Conservation (phyloP, 2,113 vertebrate genomes). For the Bothrops jararaca region DNA sequence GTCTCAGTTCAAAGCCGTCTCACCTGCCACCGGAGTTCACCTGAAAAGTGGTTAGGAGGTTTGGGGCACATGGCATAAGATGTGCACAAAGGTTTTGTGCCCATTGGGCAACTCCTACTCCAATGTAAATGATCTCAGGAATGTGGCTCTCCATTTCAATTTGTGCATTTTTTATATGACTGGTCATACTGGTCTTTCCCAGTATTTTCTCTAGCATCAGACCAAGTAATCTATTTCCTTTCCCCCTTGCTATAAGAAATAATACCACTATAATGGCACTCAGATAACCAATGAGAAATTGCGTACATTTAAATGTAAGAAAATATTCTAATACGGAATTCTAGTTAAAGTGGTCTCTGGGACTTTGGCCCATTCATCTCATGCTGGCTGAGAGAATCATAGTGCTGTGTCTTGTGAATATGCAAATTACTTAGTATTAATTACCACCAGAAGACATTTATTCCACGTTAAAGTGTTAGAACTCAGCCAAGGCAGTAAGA, state of each 20-base stretch:
- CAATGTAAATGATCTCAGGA: constrained; percentile 30
- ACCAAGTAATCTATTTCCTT: constrained; percentile 25
- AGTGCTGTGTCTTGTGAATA: constrained; percentile 56
- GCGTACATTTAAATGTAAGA: constrained; percentile 43
- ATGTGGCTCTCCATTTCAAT: constrained; percentile 18
- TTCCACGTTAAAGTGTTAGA: constrained; percentile 66
- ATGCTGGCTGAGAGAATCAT: constrained; percentile 49
- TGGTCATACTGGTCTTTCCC: constrained; percentile 31
- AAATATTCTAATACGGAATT: constrained; percentile 49
- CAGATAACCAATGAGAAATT: constrained; percentile 25
- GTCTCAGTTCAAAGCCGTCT: background rate
- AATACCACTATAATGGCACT: background rate
- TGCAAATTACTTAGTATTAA: constrained; percentile 68
- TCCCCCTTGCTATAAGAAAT: background rate
- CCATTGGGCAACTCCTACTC: background rate
- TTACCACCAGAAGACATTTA: constrained; percentile 65
- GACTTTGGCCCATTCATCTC: constrained; percentile 57
- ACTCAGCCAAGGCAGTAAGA: constrained; percentile 63
- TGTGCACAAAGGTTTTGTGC: background rate
- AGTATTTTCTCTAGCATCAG: constrained; percentile 22
- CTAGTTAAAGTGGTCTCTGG: constrained; percentile 44
- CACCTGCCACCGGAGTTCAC: background rate
- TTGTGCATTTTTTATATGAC: constrained; percentile 31
- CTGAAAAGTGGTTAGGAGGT: background rate
- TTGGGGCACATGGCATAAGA: background rate